These are phyloP conservation scores for Hydropsyche tenuis DNA, from an alignment of 1,140 invertebrate genomes.

Conservation along the genomic window DNA sequence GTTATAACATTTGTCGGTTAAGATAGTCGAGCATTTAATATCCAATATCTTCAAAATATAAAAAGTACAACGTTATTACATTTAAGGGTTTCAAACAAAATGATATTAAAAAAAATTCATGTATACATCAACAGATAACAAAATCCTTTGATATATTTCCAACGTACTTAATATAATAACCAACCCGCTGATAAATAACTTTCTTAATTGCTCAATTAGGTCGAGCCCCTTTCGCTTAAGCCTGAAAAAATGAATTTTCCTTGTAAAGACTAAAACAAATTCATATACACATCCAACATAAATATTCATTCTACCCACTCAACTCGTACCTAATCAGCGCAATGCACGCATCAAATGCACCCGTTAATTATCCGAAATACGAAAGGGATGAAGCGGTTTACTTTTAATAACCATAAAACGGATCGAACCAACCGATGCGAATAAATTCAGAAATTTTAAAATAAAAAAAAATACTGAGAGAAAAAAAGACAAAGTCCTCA, in stretches of 20 bases:
- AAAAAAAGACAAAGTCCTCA: slow-evolving; percentile 31
- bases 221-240: background rate
- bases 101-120: too few species aligned
- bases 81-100: too few species aligned
- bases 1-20: too few species aligned
- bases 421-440: background rate
- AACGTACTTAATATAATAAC: slow-evolving; percentile 1
- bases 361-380: background rate
- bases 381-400: background rate
- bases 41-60: too few species aligned
- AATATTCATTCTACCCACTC: background rate
- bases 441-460: background rate
- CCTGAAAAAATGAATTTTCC: too few species aligned
- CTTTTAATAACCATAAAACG: slow-evolving; percentile 38
- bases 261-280: background rate
- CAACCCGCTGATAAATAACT: background rate
- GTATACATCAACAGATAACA: background rate
- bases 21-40: too few species aligned
- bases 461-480: background rate
- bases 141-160: slow-evolving; percentile 13
- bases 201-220: background rate
- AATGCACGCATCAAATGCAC: background rate
- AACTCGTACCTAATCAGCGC: too few species aligned
- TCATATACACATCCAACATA: background rate
- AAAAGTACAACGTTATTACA: too few species aligned